These are phyloP conservation scores for Stegana nigrithorax DNA, from an alignment of 2,888 invertebrate genomes.

Conservation along the genomic window DNA sequence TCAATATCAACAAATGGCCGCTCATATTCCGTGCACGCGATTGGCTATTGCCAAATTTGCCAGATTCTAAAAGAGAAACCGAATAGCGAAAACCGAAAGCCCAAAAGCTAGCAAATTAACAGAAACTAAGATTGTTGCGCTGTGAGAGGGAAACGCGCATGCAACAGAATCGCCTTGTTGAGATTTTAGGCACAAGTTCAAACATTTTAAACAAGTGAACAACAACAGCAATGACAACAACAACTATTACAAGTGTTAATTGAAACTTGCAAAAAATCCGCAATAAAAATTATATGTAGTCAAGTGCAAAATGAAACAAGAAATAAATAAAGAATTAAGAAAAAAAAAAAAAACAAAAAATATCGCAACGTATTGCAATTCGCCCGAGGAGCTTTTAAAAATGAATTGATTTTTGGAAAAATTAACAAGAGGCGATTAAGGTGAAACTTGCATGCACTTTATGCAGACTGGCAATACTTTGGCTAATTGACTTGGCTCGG, in stretches of 20 bases:
- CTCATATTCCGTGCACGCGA: not conserved
- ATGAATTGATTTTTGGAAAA: too few relatives aligned
- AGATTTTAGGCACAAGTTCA: not conserved
- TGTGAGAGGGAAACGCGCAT: not conserved
- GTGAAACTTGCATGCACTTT: too few relatives aligned
- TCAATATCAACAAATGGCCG: slow-evolving; percentile 47
- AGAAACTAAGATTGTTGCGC: not conserved
- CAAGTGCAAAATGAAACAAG: too few relatives aligned
- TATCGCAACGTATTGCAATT: not conserved
- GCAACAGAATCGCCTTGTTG: not conserved
- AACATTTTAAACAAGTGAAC: not conserved
- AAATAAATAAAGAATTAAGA: not conserved
- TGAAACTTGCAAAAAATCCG: not conserved
- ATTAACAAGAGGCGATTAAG: too few relatives aligned
- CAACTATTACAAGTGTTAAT: not conserved
- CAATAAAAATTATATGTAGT: too few relatives aligned
- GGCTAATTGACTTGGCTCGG: too few relatives aligned
- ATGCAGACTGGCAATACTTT: too few relatives aligned
- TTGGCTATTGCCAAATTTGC: slow-evolving; percentile 16
- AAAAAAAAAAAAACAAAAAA: not conserved
- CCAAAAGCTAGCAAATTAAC: too few relatives aligned
- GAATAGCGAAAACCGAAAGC: too few relatives aligned
- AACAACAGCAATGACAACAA: not conserved
- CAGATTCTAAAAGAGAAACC: slow-evolving; percentile 31
- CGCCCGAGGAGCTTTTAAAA: too few relatives aligned